Base-by-base conservation (phyloP, 2,113 vertebrate species). In the Archilochus colubris region DNA sequence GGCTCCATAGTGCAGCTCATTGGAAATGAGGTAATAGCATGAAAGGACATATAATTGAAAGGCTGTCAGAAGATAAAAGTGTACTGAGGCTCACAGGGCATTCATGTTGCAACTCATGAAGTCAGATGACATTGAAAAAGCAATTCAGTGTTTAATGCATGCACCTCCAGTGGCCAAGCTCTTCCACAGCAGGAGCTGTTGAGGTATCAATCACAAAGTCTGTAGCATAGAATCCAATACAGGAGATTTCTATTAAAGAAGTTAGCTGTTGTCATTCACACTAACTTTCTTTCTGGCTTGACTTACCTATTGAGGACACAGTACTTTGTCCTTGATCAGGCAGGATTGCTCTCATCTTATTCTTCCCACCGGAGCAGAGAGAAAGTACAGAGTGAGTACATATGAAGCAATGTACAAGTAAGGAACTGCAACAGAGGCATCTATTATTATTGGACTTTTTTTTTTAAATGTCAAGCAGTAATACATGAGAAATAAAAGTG, bases 401-500 rank as follows among this genome's bases (percentile, higher is more conserved):
- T 46, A 11, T 7, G 13, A 7, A 73, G 54, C 59, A 61, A 55
- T 51, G 46, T 54, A 75, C 36, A 68, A 73, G 51, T 30, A n/a
- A 95, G 55, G 63, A 78, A 62, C 53, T 79, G 91, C 74, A 76
- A 43, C 51, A 30, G 30, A 84, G 80, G 53, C 30, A 48, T 59
- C 19, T 79, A 63, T 86, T 77, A 53, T 69, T 79, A 83, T 23
- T 70, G 40, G 27, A 58, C n/a, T 64, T 38, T 21, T 18, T 51
- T 86, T 88, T 77, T 64, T 12, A 53, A 93, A 93, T 82, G 62
- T 95, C 77, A 92, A 92, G 61, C 36, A 88, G 19, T 92, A 87
- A 92, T 75, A 43, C 7, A 36, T 83, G 61, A 74, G 61, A 95
- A 91, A 91, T 91, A 89, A 91, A 95, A 96, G 68, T 59, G 91